Evolutionary conservation across 2,113 vertebrate species (phyloP).

Genomic region (Nothoprocta pentlandii): DNA sequence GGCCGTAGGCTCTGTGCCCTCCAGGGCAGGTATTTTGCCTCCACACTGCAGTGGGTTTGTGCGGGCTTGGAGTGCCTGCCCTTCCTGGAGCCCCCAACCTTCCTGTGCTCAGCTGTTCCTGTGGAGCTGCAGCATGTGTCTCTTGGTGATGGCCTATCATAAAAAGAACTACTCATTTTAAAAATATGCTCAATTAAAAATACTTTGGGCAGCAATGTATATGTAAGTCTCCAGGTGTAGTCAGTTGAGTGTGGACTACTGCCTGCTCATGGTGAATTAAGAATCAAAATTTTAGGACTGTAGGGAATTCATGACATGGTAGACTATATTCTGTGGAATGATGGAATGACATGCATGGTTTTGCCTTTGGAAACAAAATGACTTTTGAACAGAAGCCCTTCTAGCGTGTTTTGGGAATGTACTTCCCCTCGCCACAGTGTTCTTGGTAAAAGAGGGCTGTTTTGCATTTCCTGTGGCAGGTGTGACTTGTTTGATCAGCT

Average conservation of each 20-base stretch:
- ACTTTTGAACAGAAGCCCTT: background rate
- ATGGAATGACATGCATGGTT: background rate
- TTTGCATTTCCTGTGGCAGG: background rate
- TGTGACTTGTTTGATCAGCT: background rate
- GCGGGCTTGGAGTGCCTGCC: background rate
- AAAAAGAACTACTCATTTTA: background rate
- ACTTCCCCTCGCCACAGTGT: background rate
- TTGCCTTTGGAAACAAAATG: background rate
- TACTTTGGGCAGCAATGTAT: background rate
- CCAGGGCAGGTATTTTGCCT: background rate
- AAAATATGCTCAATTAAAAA: background rate
- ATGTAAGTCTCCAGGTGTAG: background rate
- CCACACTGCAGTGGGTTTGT: background rate
- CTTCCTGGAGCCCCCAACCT: background rate
- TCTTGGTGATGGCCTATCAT: background rate
- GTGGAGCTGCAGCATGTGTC: background rate
- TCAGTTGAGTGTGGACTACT: accelerated
- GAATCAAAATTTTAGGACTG: background rate
- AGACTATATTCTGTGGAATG: background rate
- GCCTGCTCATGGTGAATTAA: background rate
- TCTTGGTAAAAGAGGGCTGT: background rate
- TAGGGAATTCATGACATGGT: background rate
- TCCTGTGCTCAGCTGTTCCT: background rate
- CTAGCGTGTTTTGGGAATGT: background rate
- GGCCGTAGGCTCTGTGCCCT: background rate